Evolutionary conservation across 2,113 vertebrate species (phyloP), one percentile per base, ranked within the genome.

Genomic region (Microcebus ravelobensis): DNA sequence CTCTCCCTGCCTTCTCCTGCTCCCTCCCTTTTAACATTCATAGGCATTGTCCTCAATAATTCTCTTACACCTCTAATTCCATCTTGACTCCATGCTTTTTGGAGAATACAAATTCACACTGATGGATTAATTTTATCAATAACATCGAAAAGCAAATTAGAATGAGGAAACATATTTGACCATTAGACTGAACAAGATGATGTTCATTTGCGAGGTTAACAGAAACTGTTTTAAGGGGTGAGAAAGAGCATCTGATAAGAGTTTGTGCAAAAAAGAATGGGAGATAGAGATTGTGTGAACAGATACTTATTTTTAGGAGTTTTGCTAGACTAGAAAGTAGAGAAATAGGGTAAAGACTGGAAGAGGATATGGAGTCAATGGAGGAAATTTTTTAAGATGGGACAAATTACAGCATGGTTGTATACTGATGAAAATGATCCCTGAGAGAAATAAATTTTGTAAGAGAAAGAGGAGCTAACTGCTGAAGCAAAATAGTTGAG

Each of bases 301-400:
- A 81, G 59, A 34, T 81, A 42, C 31, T 17, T 79, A 87, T 87
- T 83, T 85, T 91, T 95, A 85, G 63, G 39, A 90, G 27, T 55
- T 95, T 87, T 81, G 4, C 12, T 91, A 84, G 50, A 91, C 87
- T 94, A 87, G 10, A 79, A 94, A 61, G 23, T 48, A 93, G 15
- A 87, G 42, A 65, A 81, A 91, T 88, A 2, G 3, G 57, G 11
- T 50, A 14, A 23, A 93, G 34, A 0, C 11, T 88, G 18, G 29
- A 81, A 25, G 34, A 91, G 8, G 13, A 80, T 67, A 2, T 57
- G 45, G 25, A 39, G 34, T 89, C 45, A 85, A 85, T 87, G 31
- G 21, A 89, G 18, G 9, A 71, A 52, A 11, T 55, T 87, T 87
- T 84, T 95, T 84, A 52, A 90, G 18, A 73, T 70, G 23, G 63